These are phyloP conservation scores for Toxonevra muliebris DNA, from an alignment of 2,888 invertebrate species.

Conservation along the genomic window DNA sequence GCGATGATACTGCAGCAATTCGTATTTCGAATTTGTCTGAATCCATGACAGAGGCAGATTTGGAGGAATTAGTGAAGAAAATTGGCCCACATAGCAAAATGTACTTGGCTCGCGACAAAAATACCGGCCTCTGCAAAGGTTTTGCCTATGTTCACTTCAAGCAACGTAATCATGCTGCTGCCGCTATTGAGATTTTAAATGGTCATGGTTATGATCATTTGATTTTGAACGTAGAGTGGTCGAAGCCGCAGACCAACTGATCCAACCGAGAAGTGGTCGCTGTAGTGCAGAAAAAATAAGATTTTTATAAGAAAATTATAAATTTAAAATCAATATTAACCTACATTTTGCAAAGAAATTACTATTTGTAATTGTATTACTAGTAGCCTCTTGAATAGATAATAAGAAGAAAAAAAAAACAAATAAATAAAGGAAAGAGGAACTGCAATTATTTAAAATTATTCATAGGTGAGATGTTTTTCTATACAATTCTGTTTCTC, in stretches of 20 bases:
- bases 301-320: no score
- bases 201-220: constrained; percentile 98
- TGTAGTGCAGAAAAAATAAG: no score
- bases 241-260: constrained; percentile 77
- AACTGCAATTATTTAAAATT: no score
- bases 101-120: constrained; percentile 94
- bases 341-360: no score
- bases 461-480: no score
- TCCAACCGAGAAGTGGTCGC: neutral
- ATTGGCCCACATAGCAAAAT: constrained; percentile 94
- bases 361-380: no score
- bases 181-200: constrained; percentile 88
- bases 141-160: constrained; percentile 99
- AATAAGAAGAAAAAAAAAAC: no score
- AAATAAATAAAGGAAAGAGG: no score
- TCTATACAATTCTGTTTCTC: no score
- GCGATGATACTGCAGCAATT: constrained; percentile 90
- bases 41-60: constrained; percentile 92
- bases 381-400: no score
- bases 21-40: constrained; percentile 97
- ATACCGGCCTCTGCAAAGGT: constrained; percentile 89
- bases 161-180: constrained; percentile 87
- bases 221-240: constrained; percentile 99
- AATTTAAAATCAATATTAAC: no score
- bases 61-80: constrained; percentile 93